These are phyloP conservation scores for Gadopsis marmoratus DNA, from an alignment of 2,797 vertebrate genomes.

Conservation along the genomic window DNA sequence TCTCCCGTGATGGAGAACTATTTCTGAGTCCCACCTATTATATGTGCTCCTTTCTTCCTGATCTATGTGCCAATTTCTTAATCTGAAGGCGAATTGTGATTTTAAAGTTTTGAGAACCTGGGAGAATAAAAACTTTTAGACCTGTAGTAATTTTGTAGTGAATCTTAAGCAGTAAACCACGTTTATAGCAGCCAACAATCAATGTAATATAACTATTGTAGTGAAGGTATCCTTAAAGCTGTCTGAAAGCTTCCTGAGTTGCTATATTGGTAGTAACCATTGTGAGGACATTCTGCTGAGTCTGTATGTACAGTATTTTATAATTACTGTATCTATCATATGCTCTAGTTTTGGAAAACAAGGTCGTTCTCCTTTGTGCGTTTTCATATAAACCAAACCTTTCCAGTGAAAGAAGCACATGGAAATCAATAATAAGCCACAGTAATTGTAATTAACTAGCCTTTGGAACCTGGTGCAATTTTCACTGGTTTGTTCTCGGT, in stretches of 20 bases:
- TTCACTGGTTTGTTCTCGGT: not conserved
- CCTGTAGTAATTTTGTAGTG: constrained; percentile 2
- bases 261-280: not conserved
- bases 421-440: not conserved
- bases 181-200: constrained; percentile 21
- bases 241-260: not conserved
- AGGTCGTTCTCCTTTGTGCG: not conserved
- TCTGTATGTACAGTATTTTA: not conserved
- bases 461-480: not conserved
- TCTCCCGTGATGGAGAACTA: not conserved
- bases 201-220: not conserved
- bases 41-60: not conserved
- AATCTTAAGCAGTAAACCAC: not conserved
- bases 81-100: constrained; percentile 12
- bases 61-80: not conserved
- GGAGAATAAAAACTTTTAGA: constrained; percentile 20
- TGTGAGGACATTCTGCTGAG: not conserved
- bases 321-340: not conserved
- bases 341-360: not conserved
- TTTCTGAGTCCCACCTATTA: constrained; percentile 7
- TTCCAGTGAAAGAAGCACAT: not conserved
- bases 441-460: not conserved
- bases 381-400: not conserved
- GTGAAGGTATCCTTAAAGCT: not conserved
- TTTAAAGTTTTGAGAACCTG: constrained; percentile 6